phyloP scores from a whole-genome alignment of 2,113 vertebrate species.

The Laterallus jamaicensis region DNA sequence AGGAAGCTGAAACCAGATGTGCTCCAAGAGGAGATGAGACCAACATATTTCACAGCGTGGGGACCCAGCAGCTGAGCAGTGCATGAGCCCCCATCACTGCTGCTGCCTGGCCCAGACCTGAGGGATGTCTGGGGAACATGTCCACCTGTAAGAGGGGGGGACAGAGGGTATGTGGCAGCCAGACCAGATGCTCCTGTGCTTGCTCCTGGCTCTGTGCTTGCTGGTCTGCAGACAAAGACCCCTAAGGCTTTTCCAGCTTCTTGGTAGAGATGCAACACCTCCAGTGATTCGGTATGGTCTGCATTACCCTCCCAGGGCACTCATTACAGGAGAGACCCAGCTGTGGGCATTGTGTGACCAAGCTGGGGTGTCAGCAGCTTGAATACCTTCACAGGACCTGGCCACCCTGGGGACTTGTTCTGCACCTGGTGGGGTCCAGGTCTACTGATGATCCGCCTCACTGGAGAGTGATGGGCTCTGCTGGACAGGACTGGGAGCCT shows the following conservation, averaged over 20 bases:
- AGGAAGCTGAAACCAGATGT: neutral
- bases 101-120: neutral
- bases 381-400: neutral
- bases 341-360: neutral
- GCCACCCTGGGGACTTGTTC: neutral
- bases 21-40: neutral
- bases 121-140: neutral
- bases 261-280: neutral
- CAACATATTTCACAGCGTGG: neutral
- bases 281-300: neutral
- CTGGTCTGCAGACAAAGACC: neutral
- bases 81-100: neutral
- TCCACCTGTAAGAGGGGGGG: too few relatives aligned
- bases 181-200: rapidly evolving
- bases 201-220: rapidly evolving
- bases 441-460: neutral
- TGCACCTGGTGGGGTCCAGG: rapidly evolving
- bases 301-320: neutral
- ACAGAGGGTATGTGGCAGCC: neutral
- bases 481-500: neutral
- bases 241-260: neutral
- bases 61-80: neutral
- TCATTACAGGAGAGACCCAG: neutral
- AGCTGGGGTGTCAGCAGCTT: rapidly evolving
- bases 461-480: neutral